phyloP scores from a whole-genome alignment of 23 tunicate species.

The Aplidium turbinatum region DNA sequence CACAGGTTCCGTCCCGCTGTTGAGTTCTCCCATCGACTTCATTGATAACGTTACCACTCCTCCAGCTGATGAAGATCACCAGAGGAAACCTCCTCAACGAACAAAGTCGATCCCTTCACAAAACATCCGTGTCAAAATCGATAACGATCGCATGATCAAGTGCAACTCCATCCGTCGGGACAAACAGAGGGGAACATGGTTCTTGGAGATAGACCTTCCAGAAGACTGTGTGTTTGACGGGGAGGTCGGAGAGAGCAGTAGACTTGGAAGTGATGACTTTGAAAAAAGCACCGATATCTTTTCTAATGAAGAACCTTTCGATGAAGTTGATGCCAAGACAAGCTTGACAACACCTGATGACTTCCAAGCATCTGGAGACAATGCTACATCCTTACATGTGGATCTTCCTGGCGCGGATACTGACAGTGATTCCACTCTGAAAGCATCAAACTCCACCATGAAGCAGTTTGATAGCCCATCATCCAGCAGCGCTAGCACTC shows the following conservation, averaged over 20 bases:
- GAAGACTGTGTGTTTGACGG: not conserved
- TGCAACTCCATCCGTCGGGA: constrained; percentile 12
- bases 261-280: not conserved
- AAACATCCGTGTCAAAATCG: not conserved
- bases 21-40: too few species aligned
- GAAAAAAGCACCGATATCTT: not conserved
- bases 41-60: too few species aligned
- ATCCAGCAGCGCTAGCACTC: constrained; percentile 26
- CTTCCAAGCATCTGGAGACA: not conserved
- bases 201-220: not conserved
- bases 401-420: constrained; percentile 15
- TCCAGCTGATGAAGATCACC: too few species aligned
- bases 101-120: constrained; percentile 3
- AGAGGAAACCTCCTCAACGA: not conserved
- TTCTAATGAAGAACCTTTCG: not conserved
- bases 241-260: not conserved
- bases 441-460: constrained; percentile 1
- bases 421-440: constrained; percentile 27
- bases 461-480: not conserved
- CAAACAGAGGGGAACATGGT: not conserved
- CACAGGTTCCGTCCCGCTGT: too few species aligned
- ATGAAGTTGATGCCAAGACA: not conserved
- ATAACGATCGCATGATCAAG: not conserved
- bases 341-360: not conserved
- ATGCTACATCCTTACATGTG: not conserved